A percentile compares a stretch with the other conserved stretches of the same genome.
These are phyloP conservation scores for Nipponacmea schrenckii DNA, from an alignment of 2,888 invertebrate genomes.

Conservation along the genomic window DNA sequence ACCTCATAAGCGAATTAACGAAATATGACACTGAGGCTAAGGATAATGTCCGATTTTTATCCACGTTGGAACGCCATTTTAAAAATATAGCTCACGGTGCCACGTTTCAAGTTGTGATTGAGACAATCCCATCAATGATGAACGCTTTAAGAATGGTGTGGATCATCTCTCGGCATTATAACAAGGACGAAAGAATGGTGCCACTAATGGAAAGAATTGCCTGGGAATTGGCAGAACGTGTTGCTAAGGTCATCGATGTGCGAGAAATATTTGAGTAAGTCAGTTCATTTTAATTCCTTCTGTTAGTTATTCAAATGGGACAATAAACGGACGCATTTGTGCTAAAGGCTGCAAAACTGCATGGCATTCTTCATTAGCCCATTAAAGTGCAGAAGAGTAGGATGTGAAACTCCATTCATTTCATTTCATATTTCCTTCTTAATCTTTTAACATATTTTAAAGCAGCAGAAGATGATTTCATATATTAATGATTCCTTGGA, in stretches of 20 bases:
- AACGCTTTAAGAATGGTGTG: slow-evolving; percentile 89
- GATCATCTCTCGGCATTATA: slow-evolving; percentile 88
- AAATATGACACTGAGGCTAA: slow-evolving; percentile 79
- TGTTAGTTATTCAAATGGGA: not conserved
- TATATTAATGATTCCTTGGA: no score
- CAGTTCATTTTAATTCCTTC: not conserved
- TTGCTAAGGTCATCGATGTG: slow-evolving; percentile 78
- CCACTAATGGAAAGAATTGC: slow-evolving; percentile 84
- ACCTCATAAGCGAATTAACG: slow-evolving; percentile 74
- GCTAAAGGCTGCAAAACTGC: no score
- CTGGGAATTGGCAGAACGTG: slow-evolving; percentile 82
- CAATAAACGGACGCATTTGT: no score
- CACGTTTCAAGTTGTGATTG: slow-evolving; percentile 78
- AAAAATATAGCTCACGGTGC: slow-evolving; percentile 79
- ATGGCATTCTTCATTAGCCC: no score
- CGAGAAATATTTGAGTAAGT: slow-evolving; percentile 82
- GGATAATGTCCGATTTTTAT: slow-evolving; percentile 82
- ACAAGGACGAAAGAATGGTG: slow-evolving; percentile 86
- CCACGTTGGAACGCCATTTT: slow-evolving; percentile 80
- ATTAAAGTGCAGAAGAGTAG: no score
- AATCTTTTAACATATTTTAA: no score
- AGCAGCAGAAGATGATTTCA: no score
- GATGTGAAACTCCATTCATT: no score
- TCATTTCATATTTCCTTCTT: no score
- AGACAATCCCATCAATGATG: slow-evolving; percentile 82